Evolutionary conservation across 2,888 invertebrate genomes (phyloP).

Genomic region (Tenodera sinensis): DNA sequence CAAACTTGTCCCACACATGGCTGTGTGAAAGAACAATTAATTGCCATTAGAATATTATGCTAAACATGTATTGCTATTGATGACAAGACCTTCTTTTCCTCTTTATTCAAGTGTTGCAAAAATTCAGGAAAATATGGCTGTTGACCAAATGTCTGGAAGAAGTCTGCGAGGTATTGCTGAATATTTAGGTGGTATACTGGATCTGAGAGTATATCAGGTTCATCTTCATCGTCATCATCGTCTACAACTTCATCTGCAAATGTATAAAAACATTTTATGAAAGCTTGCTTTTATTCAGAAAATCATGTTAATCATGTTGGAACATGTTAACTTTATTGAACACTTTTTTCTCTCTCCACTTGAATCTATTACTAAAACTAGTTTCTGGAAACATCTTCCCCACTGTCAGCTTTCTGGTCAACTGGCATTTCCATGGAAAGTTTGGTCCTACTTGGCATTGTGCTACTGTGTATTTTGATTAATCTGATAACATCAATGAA

Average conservation of each 20-base stretch:
- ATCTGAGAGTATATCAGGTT: slow-evolving; percentile 58
- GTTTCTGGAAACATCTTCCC: no score
- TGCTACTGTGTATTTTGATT: no score
- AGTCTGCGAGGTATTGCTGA: slow-evolving; percentile 60
- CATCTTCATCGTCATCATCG: slow-evolving; percentile 51
- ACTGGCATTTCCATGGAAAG: neutral
- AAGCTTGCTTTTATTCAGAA: neutral
- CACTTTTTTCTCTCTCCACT: neutral
- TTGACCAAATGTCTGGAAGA: slow-evolving; percentile 58
- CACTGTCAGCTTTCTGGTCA: no score
- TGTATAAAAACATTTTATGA: slow-evolving; percentile 34
- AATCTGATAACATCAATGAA: no score
- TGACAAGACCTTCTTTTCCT: slow-evolving; percentile 53
- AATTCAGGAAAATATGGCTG: slow-evolving; percentile 61
- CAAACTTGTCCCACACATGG: no score
- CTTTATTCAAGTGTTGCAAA: slow-evolving; percentile 55
- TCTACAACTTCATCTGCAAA: slow-evolving; percentile 22
- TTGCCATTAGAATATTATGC: no score
- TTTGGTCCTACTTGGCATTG: no score
- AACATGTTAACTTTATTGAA: neutral
- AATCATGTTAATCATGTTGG: neutral
- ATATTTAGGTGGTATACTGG: slow-evolving; percentile 60
- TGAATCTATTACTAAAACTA: neutral
- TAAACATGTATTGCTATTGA: slow-evolving; percentile 6
- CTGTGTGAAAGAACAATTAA: no score